Percentiles rank a stretch among this genome's conserved stretches.
phyloP scores from a whole-genome alignment of 1,140 invertebrate species.

The Micrasema longulum region DNA sequence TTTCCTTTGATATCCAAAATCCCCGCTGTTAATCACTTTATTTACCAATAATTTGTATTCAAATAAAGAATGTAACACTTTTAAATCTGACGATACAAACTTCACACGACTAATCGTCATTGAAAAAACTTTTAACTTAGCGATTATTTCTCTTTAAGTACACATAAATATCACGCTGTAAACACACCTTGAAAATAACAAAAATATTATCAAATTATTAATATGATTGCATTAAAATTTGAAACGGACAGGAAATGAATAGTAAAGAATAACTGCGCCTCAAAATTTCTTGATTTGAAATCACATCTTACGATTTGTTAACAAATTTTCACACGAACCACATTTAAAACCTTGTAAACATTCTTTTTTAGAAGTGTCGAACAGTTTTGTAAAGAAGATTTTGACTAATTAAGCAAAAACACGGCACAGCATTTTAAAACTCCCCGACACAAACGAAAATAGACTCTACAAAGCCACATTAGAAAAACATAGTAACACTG shows the following conservation, averaged over 20 bases:
- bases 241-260: neutral
- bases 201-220: neutral
- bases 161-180: too few species aligned
- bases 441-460: conserved; percentile 30
- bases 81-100: neutral
- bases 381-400: conserved; percentile 3
- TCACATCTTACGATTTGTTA: neutral
- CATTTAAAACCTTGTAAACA: neutral
- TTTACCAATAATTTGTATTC: too few species aligned
- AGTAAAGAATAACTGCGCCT: conserved; percentile 5
- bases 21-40: conserved; percentile 7
- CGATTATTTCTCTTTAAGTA: too few species aligned
- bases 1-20: conserved; percentile 16
- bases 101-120: neutral
- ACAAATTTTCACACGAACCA: conserved; percentile 21
- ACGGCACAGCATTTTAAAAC: neutral
- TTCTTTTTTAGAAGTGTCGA: conserved; percentile 3
- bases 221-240: too few species aligned
- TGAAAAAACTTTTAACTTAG: too few species aligned
- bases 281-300: neutral
- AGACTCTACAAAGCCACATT: conserved; percentile 14
- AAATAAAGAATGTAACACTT: neutral
- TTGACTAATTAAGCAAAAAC: conserved; percentile 32
- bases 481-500: conserved; percentile 2
- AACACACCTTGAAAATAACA: neutral